Evolutionary conservation across 2,888 invertebrate species (phyloP).

Genomic region (Drosophila seclusa): DNA sequence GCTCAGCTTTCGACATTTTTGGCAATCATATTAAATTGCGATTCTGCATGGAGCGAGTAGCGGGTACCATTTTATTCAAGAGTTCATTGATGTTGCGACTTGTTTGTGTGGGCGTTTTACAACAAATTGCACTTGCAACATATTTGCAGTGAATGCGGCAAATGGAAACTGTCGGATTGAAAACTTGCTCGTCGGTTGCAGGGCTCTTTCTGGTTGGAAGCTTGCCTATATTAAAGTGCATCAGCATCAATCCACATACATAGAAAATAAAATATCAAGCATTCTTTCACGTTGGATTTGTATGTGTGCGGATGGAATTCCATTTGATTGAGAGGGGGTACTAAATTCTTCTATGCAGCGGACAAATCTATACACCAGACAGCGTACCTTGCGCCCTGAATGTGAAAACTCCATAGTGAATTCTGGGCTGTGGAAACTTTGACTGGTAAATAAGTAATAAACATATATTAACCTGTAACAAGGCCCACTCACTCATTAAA

Average conservation of each 20-base stretch:
- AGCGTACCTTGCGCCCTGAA: slow-evolving; percentile 44
- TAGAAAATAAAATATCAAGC: slow-evolving; percentile 66
- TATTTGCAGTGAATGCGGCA: slow-evolving; percentile 32
- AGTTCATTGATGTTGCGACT: slow-evolving; percentile 34
- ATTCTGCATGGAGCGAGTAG: slow-evolving; percentile 11
- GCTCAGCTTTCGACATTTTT: slow-evolving; percentile 33
- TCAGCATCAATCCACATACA: slow-evolving; percentile 22
- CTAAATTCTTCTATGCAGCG: slow-evolving; percentile 5
- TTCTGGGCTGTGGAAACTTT: slow-evolving; percentile 32
- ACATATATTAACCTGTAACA: not conserved
- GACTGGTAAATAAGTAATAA: not conserved
- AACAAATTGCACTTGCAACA: slow-evolving; percentile 60
- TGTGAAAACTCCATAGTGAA: slow-evolving; percentile 52
- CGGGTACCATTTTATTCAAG: slow-evolving; percentile 35
- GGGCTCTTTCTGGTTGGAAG: slow-evolving; percentile 27
- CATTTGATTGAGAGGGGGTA: slow-evolving; percentile 51
- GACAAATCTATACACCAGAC: slow-evolving; percentile 13
- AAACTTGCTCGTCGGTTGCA: slow-evolving; percentile 23
- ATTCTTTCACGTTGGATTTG: slow-evolving; percentile 43
- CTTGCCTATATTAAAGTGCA: slow-evolving; percentile 41
- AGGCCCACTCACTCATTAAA: not conserved
- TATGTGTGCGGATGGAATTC: slow-evolving; percentile 59
- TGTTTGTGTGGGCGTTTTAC: slow-evolving; percentile 42
- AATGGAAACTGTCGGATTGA: slow-evolving; percentile 29
- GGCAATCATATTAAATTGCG: slow-evolving; percentile 29